These are phyloP conservation scores for Dicranocentrus wangi DNA, from an alignment of 2,888 invertebrate species.

Conservation along the genomic window DNA sequence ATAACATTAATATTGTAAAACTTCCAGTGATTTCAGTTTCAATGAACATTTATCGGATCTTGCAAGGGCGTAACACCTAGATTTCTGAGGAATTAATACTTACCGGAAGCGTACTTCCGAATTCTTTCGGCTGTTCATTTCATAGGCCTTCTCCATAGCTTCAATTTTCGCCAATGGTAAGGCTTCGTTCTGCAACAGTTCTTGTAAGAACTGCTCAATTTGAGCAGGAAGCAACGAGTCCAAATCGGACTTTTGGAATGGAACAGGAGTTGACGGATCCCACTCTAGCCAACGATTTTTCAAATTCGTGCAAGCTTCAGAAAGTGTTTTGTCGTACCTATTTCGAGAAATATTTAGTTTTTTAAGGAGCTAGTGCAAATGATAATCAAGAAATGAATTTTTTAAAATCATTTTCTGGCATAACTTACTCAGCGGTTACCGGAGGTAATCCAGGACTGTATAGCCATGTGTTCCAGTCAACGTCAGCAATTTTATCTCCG, in stretches of 20 bases:
- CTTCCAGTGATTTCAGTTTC: too few relatives aligned
- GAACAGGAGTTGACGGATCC: constrained; percentile 74
- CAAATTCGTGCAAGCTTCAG: constrained; percentile 79
- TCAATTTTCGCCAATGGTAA: constrained; percentile 79
- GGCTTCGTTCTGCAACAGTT: constrained; percentile 79
- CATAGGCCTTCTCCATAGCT: constrained; percentile 80
- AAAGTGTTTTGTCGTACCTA: constrained; percentile 82
- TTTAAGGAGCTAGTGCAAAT: neutral
- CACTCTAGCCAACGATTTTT: constrained; percentile 78
- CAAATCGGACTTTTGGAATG: constrained; percentile 78
- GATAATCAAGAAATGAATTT: neutral
- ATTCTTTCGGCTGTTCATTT: constrained; percentile 81
- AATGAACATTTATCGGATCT: too few relatives aligned
- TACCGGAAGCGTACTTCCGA: constrained; percentile 82
- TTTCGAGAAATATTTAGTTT: neutral
- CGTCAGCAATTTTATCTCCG: constrained; percentile 77
- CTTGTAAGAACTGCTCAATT: constrained; percentile 81
- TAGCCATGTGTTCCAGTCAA: constrained; percentile 92
- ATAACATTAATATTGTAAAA: too few relatives aligned
- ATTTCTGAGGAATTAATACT: too few relatives aligned
- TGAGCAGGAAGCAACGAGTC: constrained; percentile 80
- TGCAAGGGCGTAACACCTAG: too few relatives aligned
- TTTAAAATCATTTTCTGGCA: constrained; percentile 10
- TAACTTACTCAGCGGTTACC: constrained; percentile 84
- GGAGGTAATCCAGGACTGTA: constrained; percentile 90